phyloP scores from a whole-genome alignment of 2,888 invertebrate species.

The Apamea crenata region DNA sequence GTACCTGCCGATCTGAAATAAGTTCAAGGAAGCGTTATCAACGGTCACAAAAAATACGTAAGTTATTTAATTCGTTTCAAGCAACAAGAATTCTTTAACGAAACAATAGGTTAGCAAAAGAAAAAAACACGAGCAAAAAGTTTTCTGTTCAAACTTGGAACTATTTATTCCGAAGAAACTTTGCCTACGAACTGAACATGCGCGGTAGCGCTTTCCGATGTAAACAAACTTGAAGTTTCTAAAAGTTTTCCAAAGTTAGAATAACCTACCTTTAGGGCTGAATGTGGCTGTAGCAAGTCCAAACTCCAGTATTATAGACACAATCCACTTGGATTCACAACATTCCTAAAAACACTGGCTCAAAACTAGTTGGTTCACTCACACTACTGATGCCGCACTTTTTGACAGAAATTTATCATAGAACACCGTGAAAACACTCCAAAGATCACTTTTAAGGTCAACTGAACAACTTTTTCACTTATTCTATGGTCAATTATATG shows the following conservation, averaged over 20 bases:
- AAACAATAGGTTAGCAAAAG: conserved; percentile 45
- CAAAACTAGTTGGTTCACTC: conserved; percentile 85
- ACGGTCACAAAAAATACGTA: conserved; percentile 22
- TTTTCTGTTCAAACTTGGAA: conserved; percentile 40
- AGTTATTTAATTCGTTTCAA: conserved; percentile 24
- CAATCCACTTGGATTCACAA: conserved; percentile 88
- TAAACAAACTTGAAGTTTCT: conserved; percentile 85
- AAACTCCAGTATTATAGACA: conserved; percentile 79
- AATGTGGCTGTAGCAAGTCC: conserved; percentile 76
- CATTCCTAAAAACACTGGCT: conserved; percentile 87
- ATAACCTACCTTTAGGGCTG: conserved; percentile 79
- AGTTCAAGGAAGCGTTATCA: conserved; percentile 32
- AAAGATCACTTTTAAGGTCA: conserved; percentile 68
- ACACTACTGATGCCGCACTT: conserved; percentile 83
- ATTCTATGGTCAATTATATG: conserved; percentile 74
- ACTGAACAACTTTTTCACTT: conserved; percentile 73
- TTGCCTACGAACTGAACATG: conserved; percentile 79
- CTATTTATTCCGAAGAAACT: conserved; percentile 52
- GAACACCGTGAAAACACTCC: conserved; percentile 76
- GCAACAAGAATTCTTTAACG: conserved; percentile 9
- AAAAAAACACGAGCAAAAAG: conserved; percentile 55
- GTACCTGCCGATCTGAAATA: conserved; percentile 18
- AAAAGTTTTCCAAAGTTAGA: conserved; percentile 77
- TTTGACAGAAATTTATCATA: conserved; percentile 81
- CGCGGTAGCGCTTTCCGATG: conserved; percentile 81